Percentiles rank a stretch among this genome's conserved stretches.
phyloP scores from a whole-genome alignment of 2,888 invertebrate species.

The Dolomedes plantarius region DNA sequence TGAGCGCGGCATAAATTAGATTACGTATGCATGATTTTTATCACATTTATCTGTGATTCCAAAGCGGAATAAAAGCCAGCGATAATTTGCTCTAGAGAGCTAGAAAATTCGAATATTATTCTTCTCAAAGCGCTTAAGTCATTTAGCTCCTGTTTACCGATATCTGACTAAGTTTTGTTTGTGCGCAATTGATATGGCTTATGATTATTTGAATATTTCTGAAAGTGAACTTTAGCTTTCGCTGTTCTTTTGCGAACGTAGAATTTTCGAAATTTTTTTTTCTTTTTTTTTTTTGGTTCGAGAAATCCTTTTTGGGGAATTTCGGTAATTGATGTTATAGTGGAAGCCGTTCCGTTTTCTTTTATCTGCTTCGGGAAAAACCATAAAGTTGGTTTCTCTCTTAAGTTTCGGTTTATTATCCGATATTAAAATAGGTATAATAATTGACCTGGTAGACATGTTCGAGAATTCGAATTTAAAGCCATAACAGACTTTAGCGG shows the following conservation, averaged over 20 bases:
- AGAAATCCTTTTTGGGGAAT: conserved; percentile 4
- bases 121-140: conserved; percentile 35
- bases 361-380: too few relatives aligned
- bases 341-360: not conserved
- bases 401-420: too few relatives aligned
- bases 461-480: too few relatives aligned
- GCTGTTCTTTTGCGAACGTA: not conserved
- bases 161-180: conserved; percentile 51
- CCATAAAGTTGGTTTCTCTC: too few relatives aligned
- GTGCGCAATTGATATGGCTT: conserved; percentile 51
- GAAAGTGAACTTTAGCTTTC: not conserved
- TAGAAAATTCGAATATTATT: conserved; percentile 36
- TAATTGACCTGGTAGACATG: too few relatives aligned
- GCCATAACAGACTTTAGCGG: too few relatives aligned
- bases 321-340: not conserved
- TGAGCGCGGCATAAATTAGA: conserved; percentile 61
- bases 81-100: conserved; percentile 51
- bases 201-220: conserved; percentile 22
- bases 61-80: conserved; percentile 46
- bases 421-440: too few relatives aligned
- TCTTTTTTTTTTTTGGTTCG: not conserved
- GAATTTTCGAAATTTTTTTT: not conserved
- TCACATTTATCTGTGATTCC: conserved; percentile 57
- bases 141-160: conserved; percentile 61
- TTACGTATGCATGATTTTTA: conserved; percentile 64